Conservation (phyloP, 2,888 invertebrate species). For the Parnassius glacialis region DNA sequence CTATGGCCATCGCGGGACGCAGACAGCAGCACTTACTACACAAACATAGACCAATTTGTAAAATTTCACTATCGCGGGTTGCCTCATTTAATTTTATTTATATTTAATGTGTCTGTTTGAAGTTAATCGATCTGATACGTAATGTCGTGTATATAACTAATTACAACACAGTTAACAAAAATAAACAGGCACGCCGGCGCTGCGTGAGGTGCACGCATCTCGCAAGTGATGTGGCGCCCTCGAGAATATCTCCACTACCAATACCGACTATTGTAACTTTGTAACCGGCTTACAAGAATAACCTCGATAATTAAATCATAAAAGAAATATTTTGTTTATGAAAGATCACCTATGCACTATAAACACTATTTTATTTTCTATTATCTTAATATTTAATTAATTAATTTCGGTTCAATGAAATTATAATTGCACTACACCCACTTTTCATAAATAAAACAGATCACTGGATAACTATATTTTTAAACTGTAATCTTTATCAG, state of each 20-base stretch:
- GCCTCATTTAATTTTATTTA: conserved; percentile 56
- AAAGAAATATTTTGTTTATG: conserved; percentile 9
- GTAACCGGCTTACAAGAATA: conserved; percentile 33
- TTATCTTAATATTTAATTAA: not conserved
- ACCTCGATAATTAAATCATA: conserved; percentile 30
- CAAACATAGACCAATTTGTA: conserved; percentile 50
- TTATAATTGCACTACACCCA: conserved; percentile 1
- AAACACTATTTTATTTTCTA: not conserved
- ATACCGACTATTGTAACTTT: conserved; percentile 14
- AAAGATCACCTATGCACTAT: not conserved
- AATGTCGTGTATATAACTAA: conserved; percentile 47
- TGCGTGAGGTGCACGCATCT: conserved; percentile 66
- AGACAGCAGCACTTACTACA: conserved; percentile 33
- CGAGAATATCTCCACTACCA: conserved; percentile 35
- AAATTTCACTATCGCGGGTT: conserved; percentile 50
- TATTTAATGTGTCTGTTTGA: conserved; percentile 32
- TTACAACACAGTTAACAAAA: conserved; percentile 48
- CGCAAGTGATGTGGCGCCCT: conserved; percentile 59
- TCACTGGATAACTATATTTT: not conserved
- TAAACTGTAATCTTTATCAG: not conserved
- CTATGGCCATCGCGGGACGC: conserved; percentile 13
- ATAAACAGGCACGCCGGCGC: conserved; percentile 54
- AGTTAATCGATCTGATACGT: conserved; percentile 36
- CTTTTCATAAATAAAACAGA: not conserved
- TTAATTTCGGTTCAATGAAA: conserved; percentile 8